Conservation (phyloP, 2,113 vertebrate genomes). For the Hiodon tergisus region DNA sequence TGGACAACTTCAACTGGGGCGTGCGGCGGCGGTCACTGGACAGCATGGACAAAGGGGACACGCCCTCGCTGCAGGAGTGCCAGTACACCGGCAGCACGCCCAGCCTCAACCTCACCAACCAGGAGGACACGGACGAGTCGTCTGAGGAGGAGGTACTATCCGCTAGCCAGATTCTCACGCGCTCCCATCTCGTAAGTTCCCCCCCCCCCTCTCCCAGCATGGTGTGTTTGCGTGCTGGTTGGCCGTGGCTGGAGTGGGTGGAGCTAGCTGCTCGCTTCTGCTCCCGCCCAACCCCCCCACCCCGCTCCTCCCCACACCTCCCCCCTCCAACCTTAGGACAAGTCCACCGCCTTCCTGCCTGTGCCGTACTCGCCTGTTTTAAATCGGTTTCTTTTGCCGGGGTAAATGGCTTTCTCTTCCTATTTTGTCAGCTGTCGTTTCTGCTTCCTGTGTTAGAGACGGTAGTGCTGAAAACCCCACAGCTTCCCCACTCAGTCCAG, state of each 20-base stretch:
- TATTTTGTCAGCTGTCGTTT: too few species aligned
- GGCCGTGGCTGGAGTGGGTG: constrained; percentile 34
- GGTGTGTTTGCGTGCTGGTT: constrained; percentile 43
- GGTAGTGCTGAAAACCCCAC: too few species aligned
- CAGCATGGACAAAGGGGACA: constrained; percentile 97
- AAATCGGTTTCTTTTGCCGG: too few species aligned
- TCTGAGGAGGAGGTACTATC: constrained; percentile 96
- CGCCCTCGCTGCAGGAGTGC: constrained; percentile 88
- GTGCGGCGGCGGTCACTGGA: constrained; percentile 93
- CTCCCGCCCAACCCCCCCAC: constrained; percentile 32
- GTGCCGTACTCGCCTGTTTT: too few species aligned
- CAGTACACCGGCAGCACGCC: constrained; percentile 90
- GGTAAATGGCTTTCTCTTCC: too few species aligned
- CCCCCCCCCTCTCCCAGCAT: constrained; percentile 35
- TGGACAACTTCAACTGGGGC: constrained; percentile 99
- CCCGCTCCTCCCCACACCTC: too few species aligned
- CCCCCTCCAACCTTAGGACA: neutral
- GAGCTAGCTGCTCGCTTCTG: constrained; percentile 61
- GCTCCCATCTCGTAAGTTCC: constrained; percentile 80
- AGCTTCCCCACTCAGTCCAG: too few species aligned
- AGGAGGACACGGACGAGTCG: constrained; percentile 96
- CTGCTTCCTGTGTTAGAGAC: too few species aligned
- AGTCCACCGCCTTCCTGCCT: too few species aligned
- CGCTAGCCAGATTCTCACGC: constrained; percentile 90
- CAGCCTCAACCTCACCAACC: constrained; percentile 93